Base-by-base conservation (phyloP, 2,888 invertebrate genomes). In the Drosophila sordidapex region DNA sequence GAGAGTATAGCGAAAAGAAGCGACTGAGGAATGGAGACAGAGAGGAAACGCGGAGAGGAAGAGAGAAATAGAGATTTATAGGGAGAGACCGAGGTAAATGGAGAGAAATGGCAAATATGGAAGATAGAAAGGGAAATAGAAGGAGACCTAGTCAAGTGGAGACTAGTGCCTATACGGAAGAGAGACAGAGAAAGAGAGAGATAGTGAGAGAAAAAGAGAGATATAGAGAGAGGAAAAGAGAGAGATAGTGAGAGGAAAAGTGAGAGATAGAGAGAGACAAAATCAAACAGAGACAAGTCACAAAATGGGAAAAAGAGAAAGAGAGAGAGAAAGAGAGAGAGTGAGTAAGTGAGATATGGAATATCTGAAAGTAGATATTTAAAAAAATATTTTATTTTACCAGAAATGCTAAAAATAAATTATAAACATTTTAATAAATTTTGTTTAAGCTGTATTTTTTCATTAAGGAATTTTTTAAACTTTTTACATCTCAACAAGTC, bases 401-500 rank as follows among this genome's bases (percentile, higher is more conserved):
- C 21, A 21, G 21, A 21, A 21, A 21, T 21, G 21, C 21, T 21
- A 21, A 21, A 21, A 21, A 21, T 21, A 21, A 21, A 21, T 21
- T 1, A 21, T 21, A 21, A 21, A 21, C 21, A 1, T 21, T 21
- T 21, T 21, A 21, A 21, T 21, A 21, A 21, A 21, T 21, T 21
- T 21, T 21, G 21, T 1, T 1, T 21, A 21, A 21, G 1, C 21
- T 4, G 7, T 1, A 13, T 46, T 46, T 25, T 7, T 15, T 21
- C 1, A 25, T 25, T 25, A 25, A 7, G 3, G 7, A 7, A 46
- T 46, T 4, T 7, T 3, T 46, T 13, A 1, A 4, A 2, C 2
- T 11, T 5, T 1, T 0, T 1, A 21, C 2, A 11, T 11, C 5
- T 13, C 5, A 5, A 1, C 2, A 2, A 11, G 0, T 5, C 40